Evolutionary conservation across 2,888 invertebrate genomes (phyloP), one percentile per base, ranked within the genome.

Genomic region (Calliopum simillimum): DNA sequence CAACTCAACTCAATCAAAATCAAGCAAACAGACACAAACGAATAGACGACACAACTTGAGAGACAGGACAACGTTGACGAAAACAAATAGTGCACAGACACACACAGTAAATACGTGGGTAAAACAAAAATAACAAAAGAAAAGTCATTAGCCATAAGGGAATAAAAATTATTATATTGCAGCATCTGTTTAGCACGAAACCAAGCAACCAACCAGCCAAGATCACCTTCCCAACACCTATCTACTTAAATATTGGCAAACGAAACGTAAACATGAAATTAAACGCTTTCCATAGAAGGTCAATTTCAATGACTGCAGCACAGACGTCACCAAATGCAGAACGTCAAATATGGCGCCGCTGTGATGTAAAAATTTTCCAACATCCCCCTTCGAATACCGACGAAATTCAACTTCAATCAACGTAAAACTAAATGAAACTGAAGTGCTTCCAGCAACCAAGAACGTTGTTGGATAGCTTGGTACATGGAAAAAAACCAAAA

Each of bases 221-320:
- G 3, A 12, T n/a, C 8, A 47, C 2, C 47, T 3, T 19, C n/a
- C 13, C 56, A 25, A 3, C 33, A 56, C 56, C 25, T 56, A 25
- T n/a, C n/a, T 33, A 33, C 25, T 23, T 23, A 59, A 59, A 59
- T 59, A 43, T 59, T 59, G 59, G 59, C 59, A 16, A 43, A 53
- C 53, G 12, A 3, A 58, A 49, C 47, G 49, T 25, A 65, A 25
- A 56, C 33, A 33, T 56, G 33, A 56, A 56, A 12, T 44, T 49
- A 59, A 68, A 59, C 49, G 46, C 53, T 61, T 25, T 12, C 25
- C 14, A 53, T 41, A 43, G 62, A 69, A 69, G 69, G 62, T 69
- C 63, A 62, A 55, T 69, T 69, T 43, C 56, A 56, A 56, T 69
- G 69, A 69, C 62, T 63, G 33, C 63, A 43, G 47, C 21, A n/a